Evolutionary conservation across 64 coral and sea anemone genomes (phyloP).

Genomic region (Porites australiensis): DNA sequence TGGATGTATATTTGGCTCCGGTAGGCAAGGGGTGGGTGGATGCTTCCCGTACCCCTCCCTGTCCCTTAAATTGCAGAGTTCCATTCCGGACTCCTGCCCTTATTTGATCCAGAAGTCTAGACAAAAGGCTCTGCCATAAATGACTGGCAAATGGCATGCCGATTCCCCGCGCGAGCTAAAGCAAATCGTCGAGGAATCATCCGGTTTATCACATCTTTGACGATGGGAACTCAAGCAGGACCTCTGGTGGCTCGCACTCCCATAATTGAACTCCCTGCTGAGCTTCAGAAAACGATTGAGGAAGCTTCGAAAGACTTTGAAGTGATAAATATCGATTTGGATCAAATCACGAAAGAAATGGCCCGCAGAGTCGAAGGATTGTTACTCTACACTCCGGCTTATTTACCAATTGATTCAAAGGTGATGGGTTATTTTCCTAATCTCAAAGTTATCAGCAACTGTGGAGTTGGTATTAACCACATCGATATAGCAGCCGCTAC

Average conservation of each 20-base stretch:
- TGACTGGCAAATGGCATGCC: too few relatives aligned
- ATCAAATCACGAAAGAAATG: neutral
- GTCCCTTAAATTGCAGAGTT: too few relatives aligned
- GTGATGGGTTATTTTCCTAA: constrained; percentile 51
- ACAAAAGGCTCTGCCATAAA: too few relatives aligned
- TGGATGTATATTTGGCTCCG: too few relatives aligned
- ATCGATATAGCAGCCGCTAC: constrained; percentile 38
- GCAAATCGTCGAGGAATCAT: too few relatives aligned
- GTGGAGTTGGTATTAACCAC: constrained; percentile 37
- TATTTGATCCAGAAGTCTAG: too few relatives aligned
- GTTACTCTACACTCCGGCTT: neutral
- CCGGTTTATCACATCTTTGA: neutral
- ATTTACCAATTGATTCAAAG: neutral
- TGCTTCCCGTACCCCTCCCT: too few relatives aligned
- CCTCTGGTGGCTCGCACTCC: neutral
- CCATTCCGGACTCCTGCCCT: too few relatives aligned
- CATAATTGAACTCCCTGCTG: neutral
- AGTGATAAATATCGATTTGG: neutral
- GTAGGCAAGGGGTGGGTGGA: too few relatives aligned
- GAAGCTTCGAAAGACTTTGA: neutral
- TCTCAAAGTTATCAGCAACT: constrained; percentile 44
- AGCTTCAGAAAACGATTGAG: neutral
- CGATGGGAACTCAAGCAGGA: neutral
- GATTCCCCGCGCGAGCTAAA: too few relatives aligned
- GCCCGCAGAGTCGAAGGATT: neutral